Evolutionary conservation across 2,113 vertebrate species (phyloP).

Genomic region (Scomber japonicus): DNA sequence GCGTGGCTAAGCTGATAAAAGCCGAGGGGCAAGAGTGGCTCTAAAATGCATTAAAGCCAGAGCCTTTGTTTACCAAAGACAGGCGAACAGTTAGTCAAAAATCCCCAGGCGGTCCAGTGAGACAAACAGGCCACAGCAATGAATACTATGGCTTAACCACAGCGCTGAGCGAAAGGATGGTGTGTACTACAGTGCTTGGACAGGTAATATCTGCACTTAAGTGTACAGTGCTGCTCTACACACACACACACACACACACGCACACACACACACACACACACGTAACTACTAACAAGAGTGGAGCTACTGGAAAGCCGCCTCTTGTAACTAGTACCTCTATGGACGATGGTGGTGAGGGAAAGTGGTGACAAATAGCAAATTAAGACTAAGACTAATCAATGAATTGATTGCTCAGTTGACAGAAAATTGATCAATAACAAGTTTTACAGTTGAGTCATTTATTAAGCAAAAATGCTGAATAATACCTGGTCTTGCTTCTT

Average conservation of each 20-base stretch:
- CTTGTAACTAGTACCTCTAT: neutral
- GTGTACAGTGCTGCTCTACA: neutral
- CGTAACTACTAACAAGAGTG: neutral
- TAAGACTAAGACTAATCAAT: too few species aligned
- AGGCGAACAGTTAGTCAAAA: constrained; percentile 51
- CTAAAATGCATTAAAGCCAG: constrained; percentile 70
- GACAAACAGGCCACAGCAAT: constrained; percentile 53
- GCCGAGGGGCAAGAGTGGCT: constrained; percentile 61
- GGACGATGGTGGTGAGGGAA: neutral
- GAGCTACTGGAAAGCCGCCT: neutral
- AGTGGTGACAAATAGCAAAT: neutral
- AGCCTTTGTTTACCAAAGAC: constrained; percentile 80
- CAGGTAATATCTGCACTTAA: constrained; percentile 5
- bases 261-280: neutral
- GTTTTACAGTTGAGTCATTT: neutral
- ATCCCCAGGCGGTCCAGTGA: constrained; percentile 44
- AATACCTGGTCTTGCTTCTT: neutral
- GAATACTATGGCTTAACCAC: constrained; percentile 44
- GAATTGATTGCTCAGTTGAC: too few species aligned
- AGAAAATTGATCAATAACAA: neutral
- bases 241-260: too few species aligned
- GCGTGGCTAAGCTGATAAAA: constrained; percentile 79
- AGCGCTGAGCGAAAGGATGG: constrained; percentile 15
- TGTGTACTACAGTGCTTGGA: neutral
- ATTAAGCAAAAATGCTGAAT: neutral